Evolutionary conservation across 2,113 vertebrate genomes (phyloP), one percentile per base, ranked within the genome.

Genomic region (Actenoides lindsayi): DNA sequence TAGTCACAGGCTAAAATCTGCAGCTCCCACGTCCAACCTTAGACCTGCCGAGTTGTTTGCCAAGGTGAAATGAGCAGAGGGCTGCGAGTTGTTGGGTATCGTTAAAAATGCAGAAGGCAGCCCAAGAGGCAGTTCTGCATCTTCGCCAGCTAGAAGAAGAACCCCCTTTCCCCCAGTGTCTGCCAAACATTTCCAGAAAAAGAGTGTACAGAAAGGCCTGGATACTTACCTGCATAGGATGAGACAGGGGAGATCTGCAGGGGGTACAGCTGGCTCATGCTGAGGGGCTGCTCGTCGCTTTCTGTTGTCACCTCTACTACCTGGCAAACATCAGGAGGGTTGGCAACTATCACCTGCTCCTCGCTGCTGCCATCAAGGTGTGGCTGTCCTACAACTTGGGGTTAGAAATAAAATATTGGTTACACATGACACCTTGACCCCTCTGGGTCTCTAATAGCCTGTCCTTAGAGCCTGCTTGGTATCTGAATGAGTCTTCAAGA

Each of bases 231-330:
- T 97, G 98, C 98, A 21, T 98, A 99, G 46, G 99, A 99, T 9
- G 99, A 99, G 71, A 99, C 98, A 1, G 99, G 99, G 21, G 99
- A 99, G 87, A 99, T 99, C 96, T 99, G 99, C 31, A 99, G 98
- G 9, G 99, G 99, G 90, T 99, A 99, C 35, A 98, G 98, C 89
- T 99, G 99, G 62, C 99, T 99, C 97, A 99, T 98, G 97, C 98
- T 99, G 63, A 99, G 98, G 0, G 99, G 98, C 96, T 99, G 99
- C 41, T 99, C 99, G 6, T 99, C 99, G 3, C 99, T 99, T 96
- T 99, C 99, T 2, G 99, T 99, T 96, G 98, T 99, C 97, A 99
- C 99, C 92, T 99, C 99, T 16, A 99, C 99, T 16, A 99, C 99
- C 94, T 99, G 99, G 91, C 99, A 99, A 93, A 99, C 98, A 54